Percentiles rank a stretch among this genome's conserved stretches.
phyloP scores from a whole-genome alignment of 2,888 invertebrate genomes.

The Lomographa bimaculata region DNA sequence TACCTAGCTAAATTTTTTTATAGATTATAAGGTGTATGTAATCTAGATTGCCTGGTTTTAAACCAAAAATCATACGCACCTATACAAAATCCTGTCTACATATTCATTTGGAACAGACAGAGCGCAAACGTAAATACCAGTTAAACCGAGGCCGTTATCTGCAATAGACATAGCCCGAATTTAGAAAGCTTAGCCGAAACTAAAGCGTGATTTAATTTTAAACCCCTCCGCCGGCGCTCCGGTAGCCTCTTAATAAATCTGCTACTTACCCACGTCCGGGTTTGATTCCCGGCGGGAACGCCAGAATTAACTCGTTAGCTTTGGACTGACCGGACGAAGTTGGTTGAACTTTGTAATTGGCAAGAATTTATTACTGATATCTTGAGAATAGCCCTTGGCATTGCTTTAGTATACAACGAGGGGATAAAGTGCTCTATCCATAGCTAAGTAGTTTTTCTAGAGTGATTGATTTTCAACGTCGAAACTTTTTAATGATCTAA shows the following conservation, averaged over 20 bases:
- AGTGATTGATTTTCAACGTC: too few relatives aligned
- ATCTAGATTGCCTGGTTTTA: too few relatives aligned
- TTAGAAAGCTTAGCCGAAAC: slow-evolving; percentile 66
- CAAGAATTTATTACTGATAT: slow-evolving; percentile 54
- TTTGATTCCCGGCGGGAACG: slow-evolving; percentile 71
- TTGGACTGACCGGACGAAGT: slow-evolving; percentile 66
- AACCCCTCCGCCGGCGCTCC: slow-evolving; percentile 51
- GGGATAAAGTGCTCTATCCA: too few relatives aligned
- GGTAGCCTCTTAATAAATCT: slow-evolving; percentile 79
- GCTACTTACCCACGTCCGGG: slow-evolving; percentile 66
- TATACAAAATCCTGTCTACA: too few relatives aligned
- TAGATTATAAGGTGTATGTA: too few relatives aligned
- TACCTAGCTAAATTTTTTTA: too few relatives aligned
- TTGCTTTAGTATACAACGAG: slow-evolving; percentile 3
- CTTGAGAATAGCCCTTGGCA: slow-evolving; percentile 32
- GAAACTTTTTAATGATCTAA: too few relatives aligned
- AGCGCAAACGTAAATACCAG: slow-evolving; percentile 29
- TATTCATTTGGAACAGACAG: too few relatives aligned
- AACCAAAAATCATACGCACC: too few relatives aligned
- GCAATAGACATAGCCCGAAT: slow-evolving; percentile 56
- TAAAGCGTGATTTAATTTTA: slow-evolving; percentile 76
- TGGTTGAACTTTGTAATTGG: slow-evolving; percentile 54
- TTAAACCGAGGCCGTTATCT: slow-evolving; percentile 46
- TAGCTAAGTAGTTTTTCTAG: too few relatives aligned
- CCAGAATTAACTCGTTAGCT: slow-evolving; percentile 66